phyloP scores from a whole-genome alignment of 1,140 invertebrate species.

The Drosophila mauritiana region DNA sequence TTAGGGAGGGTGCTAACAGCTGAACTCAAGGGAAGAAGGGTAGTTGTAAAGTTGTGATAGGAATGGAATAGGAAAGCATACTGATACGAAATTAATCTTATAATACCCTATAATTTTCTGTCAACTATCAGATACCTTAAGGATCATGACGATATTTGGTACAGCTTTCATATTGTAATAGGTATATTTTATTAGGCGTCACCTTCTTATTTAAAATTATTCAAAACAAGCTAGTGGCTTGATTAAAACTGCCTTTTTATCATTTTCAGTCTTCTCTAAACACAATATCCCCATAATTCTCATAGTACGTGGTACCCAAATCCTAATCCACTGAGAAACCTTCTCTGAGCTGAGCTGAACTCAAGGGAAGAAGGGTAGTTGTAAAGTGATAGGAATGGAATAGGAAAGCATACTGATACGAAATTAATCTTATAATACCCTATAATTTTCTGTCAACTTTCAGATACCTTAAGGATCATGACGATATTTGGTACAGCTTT shows the following conservation, averaged over 20 bases:
- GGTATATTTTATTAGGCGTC: no score
- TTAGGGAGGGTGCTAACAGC: slow-evolving; percentile 61
- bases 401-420: not conserved
- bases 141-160: no score
- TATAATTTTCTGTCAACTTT: not conserved
- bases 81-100: not conserved
- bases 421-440: not conserved
- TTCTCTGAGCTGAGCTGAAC: slow-evolving; percentile 15
- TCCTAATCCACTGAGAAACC: slow-evolving; percentile 39
- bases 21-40: not conserved
- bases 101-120: not conserved
- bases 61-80: not conserved
- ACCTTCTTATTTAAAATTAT: no score
- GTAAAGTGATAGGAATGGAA: not conserved
- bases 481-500: no score
- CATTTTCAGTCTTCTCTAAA: not conserved
- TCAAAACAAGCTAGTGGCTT: no score
- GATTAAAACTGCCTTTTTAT: no score
- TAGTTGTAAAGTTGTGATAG: not conserved
- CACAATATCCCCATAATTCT: not conserved
- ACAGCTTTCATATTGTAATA: no score
- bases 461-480: no score
- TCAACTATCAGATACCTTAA: no score
- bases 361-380: not conserved
- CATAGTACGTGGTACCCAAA: slow-evolving; percentile 5